Evolutionary conservation across 2,797 vertebrate genomes (phyloP).

Genomic region (Eurystomus glaucurus): DNA sequence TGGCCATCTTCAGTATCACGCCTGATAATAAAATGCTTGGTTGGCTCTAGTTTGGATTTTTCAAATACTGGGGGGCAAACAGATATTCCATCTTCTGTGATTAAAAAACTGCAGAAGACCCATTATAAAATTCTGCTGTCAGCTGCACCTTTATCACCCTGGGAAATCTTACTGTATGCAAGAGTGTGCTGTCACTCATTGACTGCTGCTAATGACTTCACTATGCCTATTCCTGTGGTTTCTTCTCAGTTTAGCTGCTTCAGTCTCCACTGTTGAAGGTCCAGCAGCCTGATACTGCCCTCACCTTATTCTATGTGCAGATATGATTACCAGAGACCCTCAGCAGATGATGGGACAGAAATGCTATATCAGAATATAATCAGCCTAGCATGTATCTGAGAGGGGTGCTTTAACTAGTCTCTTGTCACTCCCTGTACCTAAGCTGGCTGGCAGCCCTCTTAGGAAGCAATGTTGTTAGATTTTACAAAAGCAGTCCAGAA

Average conservation of each 20-base stretch:
- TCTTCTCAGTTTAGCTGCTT: not conserved
- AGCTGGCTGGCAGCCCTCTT: not conserved
- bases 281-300: not conserved
- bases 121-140: constrained; percentile 14
- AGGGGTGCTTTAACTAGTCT: not conserved
- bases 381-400: not conserved
- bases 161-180: not conserved
- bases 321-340: not conserved
- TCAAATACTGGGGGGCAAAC: not conserved
- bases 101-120: not conserved
- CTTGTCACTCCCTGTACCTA: not conserved
- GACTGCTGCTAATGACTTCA: not conserved
- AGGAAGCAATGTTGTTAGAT: not conserved
- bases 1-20: not conserved
- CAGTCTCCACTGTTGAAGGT: not conserved
- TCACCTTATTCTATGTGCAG: not conserved
- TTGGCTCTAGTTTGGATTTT: not conserved
- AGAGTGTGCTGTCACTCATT: not conserved
- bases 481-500: not conserved
- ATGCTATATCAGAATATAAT: not conserved
- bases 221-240: not conserved
- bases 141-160: constrained; percentile 7
- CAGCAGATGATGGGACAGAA: not conserved
- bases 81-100: not conserved
- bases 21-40: not conserved